Conservation (phyloP, 2,113 vertebrate species). For the Prunella himalayana region DNA sequence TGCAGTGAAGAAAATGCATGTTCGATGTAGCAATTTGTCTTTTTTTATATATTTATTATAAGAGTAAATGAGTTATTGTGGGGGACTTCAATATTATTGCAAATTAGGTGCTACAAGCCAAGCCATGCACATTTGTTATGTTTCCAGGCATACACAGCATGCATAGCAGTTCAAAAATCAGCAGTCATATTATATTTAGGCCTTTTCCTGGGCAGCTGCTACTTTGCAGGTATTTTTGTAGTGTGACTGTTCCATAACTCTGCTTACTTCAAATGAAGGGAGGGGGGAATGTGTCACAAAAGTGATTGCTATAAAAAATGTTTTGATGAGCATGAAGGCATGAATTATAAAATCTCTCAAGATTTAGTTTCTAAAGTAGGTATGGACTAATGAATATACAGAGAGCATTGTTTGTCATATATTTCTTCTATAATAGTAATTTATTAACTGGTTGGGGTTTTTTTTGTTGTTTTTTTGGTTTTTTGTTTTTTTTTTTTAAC, state of each 20-base stretch:
- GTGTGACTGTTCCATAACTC: slow-evolving; percentile 22
- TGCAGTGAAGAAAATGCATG: slow-evolving; percentile 83
- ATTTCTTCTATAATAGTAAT: slow-evolving; percentile 44
- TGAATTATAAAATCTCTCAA: slow-evolving; percentile 55
- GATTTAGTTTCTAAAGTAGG: slow-evolving; percentile 53
- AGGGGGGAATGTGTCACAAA: slow-evolving; percentile 32
- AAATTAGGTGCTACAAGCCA: slow-evolving; percentile 78
- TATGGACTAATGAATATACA: slow-evolving; percentile 47
- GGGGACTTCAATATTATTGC: slow-evolving; percentile 81
- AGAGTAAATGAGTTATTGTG: slow-evolving; percentile 86
- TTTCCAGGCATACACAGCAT: slow-evolving; percentile 70
- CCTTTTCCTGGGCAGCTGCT: slow-evolving; percentile 48
- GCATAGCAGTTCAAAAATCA: slow-evolving; percentile 70
- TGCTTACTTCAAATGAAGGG: slow-evolving; percentile 1
- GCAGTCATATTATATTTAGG: slow-evolving; percentile 49
- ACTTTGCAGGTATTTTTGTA: slow-evolving; percentile 27
- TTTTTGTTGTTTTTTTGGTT: background rate
- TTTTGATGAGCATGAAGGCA: slow-evolving; percentile 52
- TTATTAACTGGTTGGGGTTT: background rate
- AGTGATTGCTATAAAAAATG: slow-evolving; percentile 57
- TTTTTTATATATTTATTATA: slow-evolving; percentile 88
- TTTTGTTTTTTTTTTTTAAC: background rate
- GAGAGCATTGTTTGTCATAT: slow-evolving; percentile 11
- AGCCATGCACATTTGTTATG: slow-evolving; percentile 78
- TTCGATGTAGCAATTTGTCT: slow-evolving; percentile 87